Evolutionary conservation across 2,113 vertebrate genomes (phyloP), one percentile per base, ranked within the genome.

Genomic region (Xyliphius kryptos): DNA sequence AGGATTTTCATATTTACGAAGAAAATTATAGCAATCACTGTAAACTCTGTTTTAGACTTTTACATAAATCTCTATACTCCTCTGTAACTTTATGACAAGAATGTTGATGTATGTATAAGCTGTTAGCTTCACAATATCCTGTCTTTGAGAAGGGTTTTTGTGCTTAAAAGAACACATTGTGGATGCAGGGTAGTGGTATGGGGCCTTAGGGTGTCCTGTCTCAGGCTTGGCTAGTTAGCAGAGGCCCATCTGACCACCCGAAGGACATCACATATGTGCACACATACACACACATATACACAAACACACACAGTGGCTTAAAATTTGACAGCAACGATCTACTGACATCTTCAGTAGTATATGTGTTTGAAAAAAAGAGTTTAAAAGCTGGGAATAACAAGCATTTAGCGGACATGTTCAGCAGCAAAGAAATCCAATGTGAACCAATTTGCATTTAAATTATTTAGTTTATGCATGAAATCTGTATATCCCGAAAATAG

Each of bases 161-260:
- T 85, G 80, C 83, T 86, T 84, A 84, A 77, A 81, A 76, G 79
- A 85, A 85, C 85, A 87, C 83, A 88, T 88, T 88, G 84, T 87
- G 86, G 85, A 88, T 88, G 86, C 85, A 81, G 78, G 85, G 80
- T 82, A 83, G 86, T 86, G 81, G 83, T 86, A 81, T 85, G 85
- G 86, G 85, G 86, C 81, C 86, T 85, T 82, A 86, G 85, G 85
- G 86, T 83, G 86, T 83, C 86, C 85, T 88, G 87, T 88, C 84
- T 87, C 85, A 87, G 87, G 87, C 87, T 85, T 87, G 86, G 84
- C 85, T 87, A 88, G 87, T 86, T 87, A 87, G 84, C 84, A 85
- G 86, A 84, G 84, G 84, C 83, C 86, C 86, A 88, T 85, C 82
- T 85, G 84, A 86, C 85, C 81, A 83, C 86, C 84, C 85, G 83